Evolutionary conservation across 2,797 vertebrate species (phyloP), one percentile per base, ranked within the genome.

Genomic region (Lindbergichthys nudifrons): DNA sequence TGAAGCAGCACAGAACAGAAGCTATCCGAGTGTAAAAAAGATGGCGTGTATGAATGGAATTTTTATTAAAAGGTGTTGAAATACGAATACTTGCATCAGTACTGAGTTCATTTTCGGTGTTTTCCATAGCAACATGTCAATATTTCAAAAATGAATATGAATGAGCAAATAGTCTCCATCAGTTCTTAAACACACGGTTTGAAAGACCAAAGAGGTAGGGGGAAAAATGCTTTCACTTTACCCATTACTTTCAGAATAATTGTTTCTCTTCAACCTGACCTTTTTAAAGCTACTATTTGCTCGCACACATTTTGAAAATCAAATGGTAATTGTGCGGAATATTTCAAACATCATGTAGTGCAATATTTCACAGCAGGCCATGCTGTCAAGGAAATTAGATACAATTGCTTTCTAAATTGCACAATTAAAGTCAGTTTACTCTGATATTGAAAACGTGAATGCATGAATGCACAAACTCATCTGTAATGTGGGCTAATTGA

Each of bases 1-100:
- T 57, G 57, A 51, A 56, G 47, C 54, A 59, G 42, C 1, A 36
- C 19, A 60, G 52, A 74, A 54, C 57, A 61, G 57, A 69, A 50
- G 51, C 47, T 58, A n/a, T 70, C 13, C 41, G 32, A 42, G 19
- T 62, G 45, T 46, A 63, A 19, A 26, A 36, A 39, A 63, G 13
- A 47, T 18, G 36, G 50, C 47, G 30, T 50, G 16, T 32, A 41
- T 61, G 18, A 41, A 54, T 61, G n/a, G 21, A 70, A 58, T 26
- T 30, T 51, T 65, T 68, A n/a, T n/a, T n/a, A n/a, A n/a, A n/a
- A n/a, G n/a, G n/a, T n/a, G n/a, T n/a, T 23, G 23, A 62, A 50
- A 30, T 5, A 18, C 30, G 36, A 19, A 61, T 60, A 64, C 5
- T n/a, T 48, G 0, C 16, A 9, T 4, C 14, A 56, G 23, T 2